Conservation (phyloP, 2,113 vertebrate genomes). For the Empidonax alnorum region DNA sequence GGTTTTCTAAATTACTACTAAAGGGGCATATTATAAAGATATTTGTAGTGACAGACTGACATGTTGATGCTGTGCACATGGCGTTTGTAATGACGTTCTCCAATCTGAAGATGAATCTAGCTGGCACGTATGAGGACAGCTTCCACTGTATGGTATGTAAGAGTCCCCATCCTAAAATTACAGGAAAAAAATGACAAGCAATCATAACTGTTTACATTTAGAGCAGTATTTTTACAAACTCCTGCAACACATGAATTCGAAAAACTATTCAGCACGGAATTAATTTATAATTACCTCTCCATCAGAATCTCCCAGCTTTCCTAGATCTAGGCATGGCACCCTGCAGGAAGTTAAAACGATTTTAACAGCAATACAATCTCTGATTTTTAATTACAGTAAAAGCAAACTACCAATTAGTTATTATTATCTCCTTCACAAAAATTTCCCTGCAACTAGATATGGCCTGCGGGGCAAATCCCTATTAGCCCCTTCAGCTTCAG, state of each 20-base stretch:
- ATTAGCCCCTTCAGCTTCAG: background rate
- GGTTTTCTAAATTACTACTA: background rate
- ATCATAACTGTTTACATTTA: background rate
- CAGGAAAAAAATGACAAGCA: background rate
- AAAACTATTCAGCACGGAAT: background rate
- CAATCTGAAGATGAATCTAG: conserved; percentile 41
- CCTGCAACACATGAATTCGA: background rate
- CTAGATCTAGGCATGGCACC: conserved; percentile 79
- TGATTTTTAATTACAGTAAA: background rate
- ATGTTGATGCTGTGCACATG: conserved; percentile 43
- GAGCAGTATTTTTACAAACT: background rate
- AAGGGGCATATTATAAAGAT: background rate
- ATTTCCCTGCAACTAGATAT: background rate
- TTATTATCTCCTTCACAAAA: background rate
- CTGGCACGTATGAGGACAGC: background rate
- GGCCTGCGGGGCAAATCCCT: background rate
- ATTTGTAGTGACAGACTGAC: conserved; percentile 36
- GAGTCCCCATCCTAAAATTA: conserved; percentile 62
- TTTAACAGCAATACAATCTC: background rate
- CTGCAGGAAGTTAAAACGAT: conserved; percentile 59
- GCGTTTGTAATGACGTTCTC: conserved; percentile 15
- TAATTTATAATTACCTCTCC: conserved; percentile 76
- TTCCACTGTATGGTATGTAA: background rate
- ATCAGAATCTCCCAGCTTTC: conserved; percentile 74
- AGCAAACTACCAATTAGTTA: background rate